Evolutionary conservation across 2,888 invertebrate genomes (phyloP), one percentile per base, ranked within the genome.

Genomic region (Sceliomorpha sp.): DNA sequence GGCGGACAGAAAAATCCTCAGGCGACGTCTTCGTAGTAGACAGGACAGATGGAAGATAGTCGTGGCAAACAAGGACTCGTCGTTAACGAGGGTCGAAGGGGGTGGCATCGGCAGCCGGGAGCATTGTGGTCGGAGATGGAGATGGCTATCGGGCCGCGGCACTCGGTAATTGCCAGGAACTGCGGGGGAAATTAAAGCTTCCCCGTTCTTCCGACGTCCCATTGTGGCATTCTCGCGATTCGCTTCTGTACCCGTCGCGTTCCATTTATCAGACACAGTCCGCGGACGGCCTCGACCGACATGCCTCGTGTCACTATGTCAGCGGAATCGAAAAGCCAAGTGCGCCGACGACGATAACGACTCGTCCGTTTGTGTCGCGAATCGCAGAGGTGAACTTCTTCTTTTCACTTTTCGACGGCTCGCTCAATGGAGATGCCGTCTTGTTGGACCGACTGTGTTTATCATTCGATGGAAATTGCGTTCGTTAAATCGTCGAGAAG

Each of bases 171-270:
- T 86, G 85, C 82, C 82, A 86, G 84, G 83, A 84, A 84, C 84
- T 82, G 77, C 77, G 78, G 79, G 84, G 86, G 85, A 86, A 87
- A 87, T 87, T 86, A 86, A 87, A 86, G 85, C 85, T 86, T 82
- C 81, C 81, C 80, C 79, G 81, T 76, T 82, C 83, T 85, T 85
- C 85, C 86, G 82, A 78, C 77, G 75, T 72, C 74, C 79, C 75
- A 80, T 81, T 81, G 82, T 83, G 73, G 63, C 64, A 37, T n/a
- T n/a, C 32, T 63, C 75, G 82, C 75, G 77, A 78, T 79, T 80
- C 78, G 76, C 74, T 79, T 78, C 81, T 79, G 81, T 79, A 80
- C 79, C 79, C 80, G 77, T 72, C 76, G 70, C 76, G 81, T 81
- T 78, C 82, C 78, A 84, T 83, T 83, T 85, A 84, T 84, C 84